A percentile compares a stretch with the other conserved stretches of the same genome.
Conservation (phyloP, 2,113 vertebrate genomes). For the Myotis davidii region DNA sequence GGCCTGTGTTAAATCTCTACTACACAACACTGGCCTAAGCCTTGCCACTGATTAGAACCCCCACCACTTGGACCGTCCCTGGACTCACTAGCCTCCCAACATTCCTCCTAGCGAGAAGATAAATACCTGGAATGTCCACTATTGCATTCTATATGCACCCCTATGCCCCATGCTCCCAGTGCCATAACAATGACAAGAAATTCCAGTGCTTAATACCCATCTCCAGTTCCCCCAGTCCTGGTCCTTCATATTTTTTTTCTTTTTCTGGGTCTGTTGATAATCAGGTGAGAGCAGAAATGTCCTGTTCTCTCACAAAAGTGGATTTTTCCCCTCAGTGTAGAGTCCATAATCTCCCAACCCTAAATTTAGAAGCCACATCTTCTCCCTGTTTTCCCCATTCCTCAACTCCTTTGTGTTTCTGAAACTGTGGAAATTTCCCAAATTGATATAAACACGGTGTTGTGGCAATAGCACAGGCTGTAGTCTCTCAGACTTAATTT, state of each 20-base stretch:
- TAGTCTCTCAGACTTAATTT: background rate
- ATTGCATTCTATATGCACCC: background rate
- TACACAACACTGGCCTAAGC: background rate
- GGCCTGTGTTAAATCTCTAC: conserved; percentile 1
- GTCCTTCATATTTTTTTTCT: background rate
- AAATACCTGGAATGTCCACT: background rate
- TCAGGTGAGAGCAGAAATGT: background rate
- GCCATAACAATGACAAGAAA: background rate
- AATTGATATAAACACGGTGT: background rate
- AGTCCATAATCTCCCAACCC: background rate
- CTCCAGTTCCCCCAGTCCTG: background rate
- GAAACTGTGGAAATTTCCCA: conserved; percentile 15
- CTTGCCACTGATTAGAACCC: background rate
- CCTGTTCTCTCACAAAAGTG: background rate
- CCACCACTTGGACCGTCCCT: background rate
- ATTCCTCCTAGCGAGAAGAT: background rate
- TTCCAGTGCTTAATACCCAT: background rate
- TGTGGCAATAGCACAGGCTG: background rate
- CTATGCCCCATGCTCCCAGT: background rate
- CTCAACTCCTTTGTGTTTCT: conserved; percentile 14
- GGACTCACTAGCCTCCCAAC: background rate
- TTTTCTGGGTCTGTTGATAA: background rate
- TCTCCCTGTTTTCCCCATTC: conserved; percentile 12
- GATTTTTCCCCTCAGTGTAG: background rate
- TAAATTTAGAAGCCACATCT: conserved; percentile 19